Percentiles rank a stretch among this genome's conserved stretches.
Evolutionary conservation across 2,797 vertebrate genomes (phyloP).

Genomic region (Buceros bicornis): DNA sequence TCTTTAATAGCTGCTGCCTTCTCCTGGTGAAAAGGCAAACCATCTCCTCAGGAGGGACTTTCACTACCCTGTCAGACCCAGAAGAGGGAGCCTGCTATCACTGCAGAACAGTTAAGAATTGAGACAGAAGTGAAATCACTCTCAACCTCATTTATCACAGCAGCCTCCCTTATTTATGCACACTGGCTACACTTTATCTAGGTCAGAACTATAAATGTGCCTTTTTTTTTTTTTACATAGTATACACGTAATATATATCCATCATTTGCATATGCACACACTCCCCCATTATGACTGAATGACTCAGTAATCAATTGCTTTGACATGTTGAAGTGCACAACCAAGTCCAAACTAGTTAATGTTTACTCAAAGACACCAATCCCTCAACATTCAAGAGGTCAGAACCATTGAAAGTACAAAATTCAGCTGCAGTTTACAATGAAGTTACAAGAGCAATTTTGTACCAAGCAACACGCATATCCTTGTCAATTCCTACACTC

Average conservation of each 20-base stretch:
- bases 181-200: background rate
- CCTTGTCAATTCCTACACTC: background rate
- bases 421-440: background rate
- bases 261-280: background rate
- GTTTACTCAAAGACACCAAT: background rate
- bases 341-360: background rate
- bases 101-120: background rate
- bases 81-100: background rate
- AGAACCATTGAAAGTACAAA: background rate
- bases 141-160: background rate
- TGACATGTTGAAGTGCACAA: background rate
- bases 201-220: background rate
- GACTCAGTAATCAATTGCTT: background rate
- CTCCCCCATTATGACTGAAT: background rate
- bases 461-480: background rate
- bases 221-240: background rate
- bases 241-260: background rate
- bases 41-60: background rate
- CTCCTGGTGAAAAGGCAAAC: background rate
- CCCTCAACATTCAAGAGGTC: background rate
- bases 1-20: background rate
- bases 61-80: background rate
- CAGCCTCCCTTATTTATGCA: background rate
- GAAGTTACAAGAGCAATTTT: background rate
- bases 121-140: background rate